Evolutionary conservation across 1,140 invertebrate genomes (phyloP), one percentile per base, ranked within the genome.

Genomic region (Protaetia brevitarsis): DNA sequence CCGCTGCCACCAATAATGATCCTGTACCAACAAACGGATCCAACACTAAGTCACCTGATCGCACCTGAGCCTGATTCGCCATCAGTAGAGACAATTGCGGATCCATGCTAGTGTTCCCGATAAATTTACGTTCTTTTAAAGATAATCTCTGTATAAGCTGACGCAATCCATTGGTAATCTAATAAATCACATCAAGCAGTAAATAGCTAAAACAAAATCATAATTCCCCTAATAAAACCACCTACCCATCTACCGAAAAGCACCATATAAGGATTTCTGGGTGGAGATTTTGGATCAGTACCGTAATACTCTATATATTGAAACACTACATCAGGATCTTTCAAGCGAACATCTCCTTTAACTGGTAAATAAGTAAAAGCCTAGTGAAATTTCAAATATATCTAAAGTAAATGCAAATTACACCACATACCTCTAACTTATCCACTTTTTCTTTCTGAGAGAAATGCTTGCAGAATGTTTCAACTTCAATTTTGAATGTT

Each of bases 21-120:
- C 95, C 96, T 45, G 92, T 94, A 0, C 96, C 96, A 11, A 97
- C 95, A 84, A 98, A 99, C 0, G 96, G 96, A 81, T 98, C 96
- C 23, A 94, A 84, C 41, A 97, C 85, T 0, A 98, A 66, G 76
- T 92, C 88, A 3, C 89, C 88, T 2, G 81, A 70, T 58, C 81
- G 81, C 16, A 97, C 86, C 80, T 88, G 80, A 1, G 90, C 95
- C 79, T 97, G 89, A 82, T 98, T 99, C 0, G 93, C 90, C 95
- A 98, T 97, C 23, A 98, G 80, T 16, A 98, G 78, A 2, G 95
- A 91, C 0, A 98, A 81, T 69, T 94, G 90, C 0, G 96, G 89
- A 79, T 98, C 96, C 96, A 99, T 98, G 73, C 91, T 95, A 0
- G 96, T 99, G 76, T 97, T 98, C 4, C 95, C 95, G 75, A 98